These are phyloP conservation scores for Aradophagus sp. DNA, from an alignment of 1,140 invertebrate species.

Conservation along the genomic window DNA sequence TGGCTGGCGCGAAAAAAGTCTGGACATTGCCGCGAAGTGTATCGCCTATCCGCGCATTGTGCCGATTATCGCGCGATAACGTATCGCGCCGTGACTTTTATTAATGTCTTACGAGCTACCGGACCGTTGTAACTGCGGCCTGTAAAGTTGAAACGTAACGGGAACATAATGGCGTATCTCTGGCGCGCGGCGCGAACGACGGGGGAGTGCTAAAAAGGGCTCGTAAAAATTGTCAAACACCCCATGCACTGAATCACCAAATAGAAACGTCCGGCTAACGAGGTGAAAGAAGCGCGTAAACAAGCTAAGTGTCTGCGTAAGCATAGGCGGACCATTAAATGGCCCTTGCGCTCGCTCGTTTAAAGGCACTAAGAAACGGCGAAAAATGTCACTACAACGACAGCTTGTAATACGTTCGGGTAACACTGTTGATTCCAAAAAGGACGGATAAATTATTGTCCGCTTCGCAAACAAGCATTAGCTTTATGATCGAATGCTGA, in stretches of 20 bases:
- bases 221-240: slow-evolving; percentile 56
- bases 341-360: slow-evolving; percentile 27
- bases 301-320: slow-evolving; percentile 51
- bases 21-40: not conserved
- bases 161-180: slow-evolving; percentile 41
- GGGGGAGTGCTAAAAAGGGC: slow-evolving; percentile 48
- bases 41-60: slow-evolving; percentile 16
- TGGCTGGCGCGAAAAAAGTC: slow-evolving; percentile 6
- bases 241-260: slow-evolving; percentile 52
- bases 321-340: slow-evolving; percentile 48
- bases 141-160: slow-evolving; percentile 52
- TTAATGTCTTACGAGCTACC: slow-evolving; percentile 50
- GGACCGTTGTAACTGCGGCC: slow-evolving; percentile 41
- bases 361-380: slow-evolving; percentile 26
- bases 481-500: too few relatives aligned
- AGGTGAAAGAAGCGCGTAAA: slow-evolving; percentile 55
- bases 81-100: slow-evolving; percentile 41
- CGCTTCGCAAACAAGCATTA: too few relatives aligned
- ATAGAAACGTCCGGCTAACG: slow-evolving; percentile 55
- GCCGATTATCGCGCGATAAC: slow-evolving; percentile 39
- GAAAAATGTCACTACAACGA: slow-evolving; percentile 36
- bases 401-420: slow-evolving; percentile 13
- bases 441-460: not conserved
- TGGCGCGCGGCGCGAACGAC: slow-evolving; percentile 17
- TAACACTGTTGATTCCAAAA: slow-evolving; percentile 17